Conservation (phyloP, 2,797 vertebrate genomes). For the Poeciliopsis presidionis region DNA sequence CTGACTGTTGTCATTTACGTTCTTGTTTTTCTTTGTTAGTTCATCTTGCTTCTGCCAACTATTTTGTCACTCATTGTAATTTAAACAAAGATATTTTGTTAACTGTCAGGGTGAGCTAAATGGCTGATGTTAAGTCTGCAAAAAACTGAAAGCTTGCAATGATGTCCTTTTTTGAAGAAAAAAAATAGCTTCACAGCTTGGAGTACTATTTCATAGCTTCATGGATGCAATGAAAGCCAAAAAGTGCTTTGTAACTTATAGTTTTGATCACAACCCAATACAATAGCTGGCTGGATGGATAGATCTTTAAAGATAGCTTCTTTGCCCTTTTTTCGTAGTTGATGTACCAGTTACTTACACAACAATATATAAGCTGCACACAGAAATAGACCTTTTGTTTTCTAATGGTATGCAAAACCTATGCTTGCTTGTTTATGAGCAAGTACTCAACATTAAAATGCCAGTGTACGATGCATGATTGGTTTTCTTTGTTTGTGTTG, state of each 20-base stretch:
- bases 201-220: neutral
- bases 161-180: no score
- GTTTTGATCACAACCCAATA: neutral
- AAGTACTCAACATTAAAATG: neutral
- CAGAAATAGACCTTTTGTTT: neutral
- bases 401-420: neutral
- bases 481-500: neutral
- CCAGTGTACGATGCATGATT: neutral
- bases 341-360: neutral
- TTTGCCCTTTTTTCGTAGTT: neutral
- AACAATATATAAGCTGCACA: neutral
- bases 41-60: neutral
- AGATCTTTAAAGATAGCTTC: neutral
- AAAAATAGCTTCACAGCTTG: neutral
- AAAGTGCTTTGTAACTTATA: neutral
- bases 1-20: neutral
- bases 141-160: neutral
- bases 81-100: neutral
- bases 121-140: neutral
- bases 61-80: neutral
- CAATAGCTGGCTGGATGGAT: neutral
- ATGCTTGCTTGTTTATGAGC: neutral
- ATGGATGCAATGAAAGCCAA: neutral
- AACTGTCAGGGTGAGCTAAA: neutral
- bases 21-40: neutral